phyloP scores from a whole-genome alignment of 2,888 invertebrate genomes.

The Prionchulus punctatus region DNA sequence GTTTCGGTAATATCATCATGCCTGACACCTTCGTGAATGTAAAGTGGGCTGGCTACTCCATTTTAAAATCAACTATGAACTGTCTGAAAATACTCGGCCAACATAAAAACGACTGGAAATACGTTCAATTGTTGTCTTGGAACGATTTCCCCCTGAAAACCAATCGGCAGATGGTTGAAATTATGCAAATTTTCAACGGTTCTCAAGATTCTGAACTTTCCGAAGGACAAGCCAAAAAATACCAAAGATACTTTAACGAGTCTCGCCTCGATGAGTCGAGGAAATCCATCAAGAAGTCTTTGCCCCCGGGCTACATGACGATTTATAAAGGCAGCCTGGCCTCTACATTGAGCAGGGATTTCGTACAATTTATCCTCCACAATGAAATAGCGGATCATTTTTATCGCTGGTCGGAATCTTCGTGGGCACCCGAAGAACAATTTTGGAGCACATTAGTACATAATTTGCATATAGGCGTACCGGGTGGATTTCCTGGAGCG shows the following conservation, averaged over 20 bases:
- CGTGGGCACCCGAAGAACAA: constrained; percentile 8
- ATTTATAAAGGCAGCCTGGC: constrained; percentile 8
- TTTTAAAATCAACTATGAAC: constrained; percentile 4
- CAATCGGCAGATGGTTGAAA: constrained; percentile 4
- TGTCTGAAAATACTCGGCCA: constrained; percentile 6
- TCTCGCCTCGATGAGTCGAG: neutral
- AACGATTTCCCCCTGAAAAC: constrained; percentile 10
- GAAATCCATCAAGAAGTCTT: neutral
- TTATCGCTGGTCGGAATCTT: neutral
- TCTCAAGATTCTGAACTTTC: neutral
- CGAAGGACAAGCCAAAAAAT: neutral
- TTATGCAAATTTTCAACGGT: neutral
- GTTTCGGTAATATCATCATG: constrained; percentile 1
- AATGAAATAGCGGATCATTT: neutral
- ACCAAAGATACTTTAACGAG: neutral
- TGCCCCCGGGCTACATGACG: constrained; percentile 1
- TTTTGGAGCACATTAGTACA: constrained; percentile 9
- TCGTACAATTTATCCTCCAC: constrained; percentile 5
- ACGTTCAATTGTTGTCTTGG: constrained; percentile 6
- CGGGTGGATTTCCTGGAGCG: neutral
- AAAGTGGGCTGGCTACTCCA: constrained; percentile 3
- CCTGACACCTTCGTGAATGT: neutral
- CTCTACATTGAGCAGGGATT: neutral
- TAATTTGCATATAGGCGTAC: neutral
- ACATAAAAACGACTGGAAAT: constrained; percentile 17